Evolutionary conservation across 2,113 vertebrate species (phyloP).

Genomic region (Vireo altiloquus): DNA sequence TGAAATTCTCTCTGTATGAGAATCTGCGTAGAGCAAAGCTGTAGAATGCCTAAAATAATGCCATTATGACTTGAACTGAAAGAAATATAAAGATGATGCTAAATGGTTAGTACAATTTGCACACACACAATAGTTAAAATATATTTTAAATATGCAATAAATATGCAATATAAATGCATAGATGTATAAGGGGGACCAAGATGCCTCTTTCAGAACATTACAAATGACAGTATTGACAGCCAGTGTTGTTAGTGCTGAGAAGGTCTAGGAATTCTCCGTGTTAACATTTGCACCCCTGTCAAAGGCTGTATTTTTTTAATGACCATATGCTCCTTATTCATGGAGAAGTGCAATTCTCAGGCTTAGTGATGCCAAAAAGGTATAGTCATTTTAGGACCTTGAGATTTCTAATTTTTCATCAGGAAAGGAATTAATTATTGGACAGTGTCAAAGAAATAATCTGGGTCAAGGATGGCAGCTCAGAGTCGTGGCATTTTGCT

Average conservation of each 20-base stretch:
- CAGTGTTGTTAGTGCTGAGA: neutral
- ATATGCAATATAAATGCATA: neutral
- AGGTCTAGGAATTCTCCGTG: neutral
- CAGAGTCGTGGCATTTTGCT: neutral
- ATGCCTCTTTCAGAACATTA: neutral
- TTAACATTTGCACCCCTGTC: neutral
- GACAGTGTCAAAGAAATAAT: neutral
- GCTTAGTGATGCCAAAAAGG: neutral
- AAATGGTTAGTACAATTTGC: neutral
- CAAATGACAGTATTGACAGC: neutral
- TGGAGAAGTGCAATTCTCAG: neutral
- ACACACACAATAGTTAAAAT: neutral
- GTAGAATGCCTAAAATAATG: neutral
- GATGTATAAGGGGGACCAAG: neutral
- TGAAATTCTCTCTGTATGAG: neutral
- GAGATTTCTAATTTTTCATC: neutral
- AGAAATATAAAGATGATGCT: neutral
- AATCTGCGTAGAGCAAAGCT: accelerated
- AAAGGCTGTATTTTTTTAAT: neutral
- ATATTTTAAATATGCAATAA: neutral
- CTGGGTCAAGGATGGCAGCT: neutral
- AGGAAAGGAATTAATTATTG: neutral
- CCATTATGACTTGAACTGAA: neutral
- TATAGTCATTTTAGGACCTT: neutral
- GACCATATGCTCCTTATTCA: neutral